Evolutionary conservation across 2,888 invertebrate genomes (phyloP).

Genomic region (Hecatera dysodea): DNA sequence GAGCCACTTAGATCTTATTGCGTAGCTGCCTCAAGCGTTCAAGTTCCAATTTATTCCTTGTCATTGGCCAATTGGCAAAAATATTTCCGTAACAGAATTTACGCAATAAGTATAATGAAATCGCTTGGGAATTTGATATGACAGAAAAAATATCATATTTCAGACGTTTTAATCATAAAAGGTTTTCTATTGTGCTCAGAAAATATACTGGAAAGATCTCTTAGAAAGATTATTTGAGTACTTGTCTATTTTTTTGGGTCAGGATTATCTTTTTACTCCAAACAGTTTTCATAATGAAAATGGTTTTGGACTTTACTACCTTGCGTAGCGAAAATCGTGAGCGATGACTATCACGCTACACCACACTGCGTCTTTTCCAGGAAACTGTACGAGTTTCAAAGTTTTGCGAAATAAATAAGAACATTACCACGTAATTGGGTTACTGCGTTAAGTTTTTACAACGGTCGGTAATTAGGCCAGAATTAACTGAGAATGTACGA

Average conservation of each 20-base stretch:
- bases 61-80: constrained; percentile 28
- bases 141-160: constrained; percentile 40
- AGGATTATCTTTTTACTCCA: constrained; percentile 16
- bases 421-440: constrained; percentile 61
- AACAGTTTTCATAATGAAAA: constrained; percentile 23
- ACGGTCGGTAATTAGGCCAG: constrained; percentile 39
- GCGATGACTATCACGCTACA: constrained; percentile 59
- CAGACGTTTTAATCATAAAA: constrained; percentile 45
- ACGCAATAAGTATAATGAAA: constrained; percentile 39
- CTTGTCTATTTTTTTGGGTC: constrained; percentile 31
- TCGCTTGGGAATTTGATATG: constrained; percentile 39
- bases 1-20: constrained; percentile 37
- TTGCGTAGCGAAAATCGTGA: constrained; percentile 51
- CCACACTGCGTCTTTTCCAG: constrained; percentile 48
- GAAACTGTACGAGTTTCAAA: constrained; percentile 57
- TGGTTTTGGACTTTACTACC: constrained; percentile 30
- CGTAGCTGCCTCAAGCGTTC: constrained; percentile 28
- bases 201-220: constrained; percentile 20
- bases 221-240: constrained; percentile 27
- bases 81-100: constrained; percentile 36
- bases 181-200: constrained; percentile 33
- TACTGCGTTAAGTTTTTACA: constrained; percentile 59
- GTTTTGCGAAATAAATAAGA: constrained; percentile 60
- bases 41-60: constrained; percentile 10
- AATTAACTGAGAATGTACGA: constrained; percentile 34